Percentiles rank a stretch among this genome's conserved stretches.
Evolutionary conservation across 1,140 invertebrate genomes (phyloP).

Genomic region (Procambarus clarkii): DNA sequence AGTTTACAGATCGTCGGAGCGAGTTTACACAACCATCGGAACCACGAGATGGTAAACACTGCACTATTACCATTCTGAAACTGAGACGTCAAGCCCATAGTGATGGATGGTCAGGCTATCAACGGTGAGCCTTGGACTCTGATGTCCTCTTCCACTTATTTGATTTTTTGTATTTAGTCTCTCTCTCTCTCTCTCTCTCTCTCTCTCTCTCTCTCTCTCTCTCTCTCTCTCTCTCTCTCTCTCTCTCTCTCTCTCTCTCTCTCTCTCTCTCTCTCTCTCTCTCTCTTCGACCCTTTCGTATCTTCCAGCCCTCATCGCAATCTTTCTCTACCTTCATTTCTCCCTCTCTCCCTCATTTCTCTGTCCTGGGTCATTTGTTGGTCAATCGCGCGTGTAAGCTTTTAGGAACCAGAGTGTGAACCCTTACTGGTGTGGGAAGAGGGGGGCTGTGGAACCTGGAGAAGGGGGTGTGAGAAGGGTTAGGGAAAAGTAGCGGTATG

Average conservation of each 20-base stretch:
- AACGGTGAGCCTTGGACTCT: background rate
- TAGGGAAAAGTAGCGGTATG: background rate
- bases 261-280: background rate
- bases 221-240: background rate
- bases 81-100: background rate
- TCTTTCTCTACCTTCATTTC: too few species aligned
- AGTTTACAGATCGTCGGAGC: constrained; percentile 24
- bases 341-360: too few species aligned
- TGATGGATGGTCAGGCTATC: background rate
- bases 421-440: too few species aligned
- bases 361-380: too few species aligned
- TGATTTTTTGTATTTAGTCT: too few species aligned
- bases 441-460: background rate
- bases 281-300: too few species aligned
- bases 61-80: constrained; percentile 17
- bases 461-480: background rate
- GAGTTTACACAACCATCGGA: constrained; percentile 27
- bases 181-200: too few species aligned
- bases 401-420: too few species aligned
- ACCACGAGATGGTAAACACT: constrained; percentile 22
- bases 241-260: constrained; percentile 12
- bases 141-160: background rate
- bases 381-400: too few species aligned
- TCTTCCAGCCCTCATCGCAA: too few species aligned
- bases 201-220: too few species aligned